Evolutionary conservation across 2,113 vertebrate genomes (phyloP).

Genomic region (Chauna torquata): DNA sequence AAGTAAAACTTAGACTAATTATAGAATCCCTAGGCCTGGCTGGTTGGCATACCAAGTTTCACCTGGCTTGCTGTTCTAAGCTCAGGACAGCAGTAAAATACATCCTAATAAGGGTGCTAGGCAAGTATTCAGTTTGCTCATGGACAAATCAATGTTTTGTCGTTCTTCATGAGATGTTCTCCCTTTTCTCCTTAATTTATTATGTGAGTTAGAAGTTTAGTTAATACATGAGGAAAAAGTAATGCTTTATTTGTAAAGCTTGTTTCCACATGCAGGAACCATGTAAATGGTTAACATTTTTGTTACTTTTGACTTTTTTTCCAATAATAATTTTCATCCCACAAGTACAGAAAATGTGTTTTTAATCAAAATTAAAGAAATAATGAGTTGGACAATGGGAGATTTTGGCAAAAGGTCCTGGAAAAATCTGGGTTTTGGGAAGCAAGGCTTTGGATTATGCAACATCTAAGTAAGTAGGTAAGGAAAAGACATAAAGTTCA

Average conservation of each 20-base stretch:
- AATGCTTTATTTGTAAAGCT: not conserved
- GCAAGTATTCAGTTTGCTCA: not conserved
- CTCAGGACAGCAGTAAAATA: not conserved
- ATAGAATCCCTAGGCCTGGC: not conserved
- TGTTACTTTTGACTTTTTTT: not conserved
- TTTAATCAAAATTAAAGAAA: not conserved
- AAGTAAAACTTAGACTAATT: conserved; percentile 14
- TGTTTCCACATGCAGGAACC: not conserved
- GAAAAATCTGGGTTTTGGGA: not conserved
- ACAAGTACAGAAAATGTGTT: not conserved
- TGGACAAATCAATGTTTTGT: not conserved
- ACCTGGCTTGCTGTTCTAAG: not conserved
- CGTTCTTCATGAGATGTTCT: not conserved
- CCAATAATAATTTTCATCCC: not conserved
- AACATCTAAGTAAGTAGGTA: not conserved
- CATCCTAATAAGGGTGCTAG: not conserved
- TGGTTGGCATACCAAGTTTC: not conserved
- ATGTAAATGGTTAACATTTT: not conserved
- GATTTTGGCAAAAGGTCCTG: not conserved
- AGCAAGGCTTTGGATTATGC: not conserved
- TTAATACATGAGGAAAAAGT: not conserved
- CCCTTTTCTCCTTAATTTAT: not conserved
- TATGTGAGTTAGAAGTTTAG: not conserved
- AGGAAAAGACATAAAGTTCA: not conserved
- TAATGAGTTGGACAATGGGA: not conserved